Evolutionary conservation across 2,113 vertebrate species (phyloP).

Genomic region (Zosterops pallidus): DNA sequence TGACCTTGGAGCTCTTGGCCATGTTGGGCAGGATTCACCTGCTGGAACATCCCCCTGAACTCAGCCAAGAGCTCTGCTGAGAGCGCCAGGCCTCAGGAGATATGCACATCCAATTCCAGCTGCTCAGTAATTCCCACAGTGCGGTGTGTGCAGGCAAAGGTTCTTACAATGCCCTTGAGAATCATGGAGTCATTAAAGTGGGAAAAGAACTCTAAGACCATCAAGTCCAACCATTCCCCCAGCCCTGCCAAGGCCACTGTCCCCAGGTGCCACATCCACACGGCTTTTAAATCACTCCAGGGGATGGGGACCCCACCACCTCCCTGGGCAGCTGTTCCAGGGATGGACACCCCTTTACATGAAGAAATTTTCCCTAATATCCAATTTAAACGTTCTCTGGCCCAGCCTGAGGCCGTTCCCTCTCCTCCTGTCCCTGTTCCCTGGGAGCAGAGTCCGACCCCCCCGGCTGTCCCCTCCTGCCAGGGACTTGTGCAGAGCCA

Average conservation of each 20-base stretch:
- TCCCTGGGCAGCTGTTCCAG: background rate
- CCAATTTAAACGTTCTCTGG: background rate
- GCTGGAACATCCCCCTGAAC: background rate
- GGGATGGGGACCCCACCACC: too few species aligned
- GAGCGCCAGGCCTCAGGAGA: background rate
- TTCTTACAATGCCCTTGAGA: background rate
- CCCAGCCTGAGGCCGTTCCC: accelerated
- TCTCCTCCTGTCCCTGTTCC: background rate
- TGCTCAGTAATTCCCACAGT: background rate
- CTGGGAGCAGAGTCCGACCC: accelerated
- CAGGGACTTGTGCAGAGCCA: background rate
- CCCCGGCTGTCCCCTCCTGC: background rate
- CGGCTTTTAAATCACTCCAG: background rate
- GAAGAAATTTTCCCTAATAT: background rate
- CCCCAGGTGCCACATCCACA: background rate
- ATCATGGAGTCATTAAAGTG: background rate
- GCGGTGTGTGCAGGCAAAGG: background rate
- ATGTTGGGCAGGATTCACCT: background rate
- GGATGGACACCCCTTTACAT: background rate
- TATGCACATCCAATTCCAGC: background rate
- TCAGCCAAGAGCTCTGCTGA: background rate
- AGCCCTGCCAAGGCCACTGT: background rate
- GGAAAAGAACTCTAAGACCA: background rate
- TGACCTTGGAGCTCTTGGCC: background rate
- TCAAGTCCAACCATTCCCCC: accelerated